phyloP scores from a whole-genome alignment of 37 sponge, comb jelly and placozoan genomes.

The Cliona cf. orientalis region DNA sequence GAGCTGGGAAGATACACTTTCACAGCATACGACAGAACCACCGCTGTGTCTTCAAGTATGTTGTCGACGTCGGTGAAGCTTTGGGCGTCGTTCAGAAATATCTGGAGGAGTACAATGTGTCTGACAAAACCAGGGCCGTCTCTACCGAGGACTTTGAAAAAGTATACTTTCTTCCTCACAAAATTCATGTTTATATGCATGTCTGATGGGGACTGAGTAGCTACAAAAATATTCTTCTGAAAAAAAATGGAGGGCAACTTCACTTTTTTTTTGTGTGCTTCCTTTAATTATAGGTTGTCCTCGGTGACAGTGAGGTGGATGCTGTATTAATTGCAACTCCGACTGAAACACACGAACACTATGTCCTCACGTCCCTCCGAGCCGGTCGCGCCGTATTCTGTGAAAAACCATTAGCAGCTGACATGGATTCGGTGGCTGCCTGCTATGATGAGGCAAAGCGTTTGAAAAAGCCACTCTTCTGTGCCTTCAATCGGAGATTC shows the following conservation, averaged over 20 bases:
- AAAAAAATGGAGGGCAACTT: too few species aligned
- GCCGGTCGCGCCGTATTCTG: constrained; percentile 83
- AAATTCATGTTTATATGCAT: too few species aligned
- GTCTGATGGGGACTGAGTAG: too few species aligned
- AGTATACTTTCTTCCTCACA: too few species aligned
- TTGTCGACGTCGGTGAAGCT: too few species aligned
- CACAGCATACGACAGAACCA: constrained; percentile 29
- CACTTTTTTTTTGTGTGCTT: too few species aligned
- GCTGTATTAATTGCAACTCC: constrained; percentile 78
- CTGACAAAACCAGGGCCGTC: too few species aligned
- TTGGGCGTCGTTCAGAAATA: too few species aligned
- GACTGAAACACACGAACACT: constrained; percentile 64
- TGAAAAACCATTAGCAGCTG: constrained; percentile 81
- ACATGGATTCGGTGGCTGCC: constrained; percentile 7
- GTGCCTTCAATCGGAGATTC: constrained; percentile 88
- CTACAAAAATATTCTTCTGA: too few species aligned
- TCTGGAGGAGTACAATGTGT: too few species aligned
- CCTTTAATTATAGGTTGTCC: constrained; percentile 46
- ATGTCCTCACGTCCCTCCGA: constrained; percentile 51
- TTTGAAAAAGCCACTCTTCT: constrained; percentile 53
- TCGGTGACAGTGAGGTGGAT: constrained; percentile 59
- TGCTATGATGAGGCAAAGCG: constrained; percentile 68
- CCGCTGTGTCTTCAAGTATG: constrained; percentile 50
- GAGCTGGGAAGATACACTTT: constrained; percentile 78
- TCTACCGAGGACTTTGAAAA: too few species aligned